These are phyloP conservation scores for Lithophane semibrunnea DNA, from an alignment of 2,888 invertebrate species.

Conservation along the genomic window DNA sequence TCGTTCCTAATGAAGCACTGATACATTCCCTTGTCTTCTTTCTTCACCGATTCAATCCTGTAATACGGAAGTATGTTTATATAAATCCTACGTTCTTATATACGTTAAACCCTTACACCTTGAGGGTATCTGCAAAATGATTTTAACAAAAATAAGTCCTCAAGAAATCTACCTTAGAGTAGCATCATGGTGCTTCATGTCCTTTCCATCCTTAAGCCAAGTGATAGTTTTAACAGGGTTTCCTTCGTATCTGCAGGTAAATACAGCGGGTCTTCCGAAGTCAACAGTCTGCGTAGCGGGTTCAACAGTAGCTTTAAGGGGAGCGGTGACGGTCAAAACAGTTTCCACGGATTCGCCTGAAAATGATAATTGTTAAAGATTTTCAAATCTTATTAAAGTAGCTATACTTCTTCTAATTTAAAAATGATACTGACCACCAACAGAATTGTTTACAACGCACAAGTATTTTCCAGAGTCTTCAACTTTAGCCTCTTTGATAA, in stretches of 20 bases:
- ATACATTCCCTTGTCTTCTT: slow-evolving; percentile 99
- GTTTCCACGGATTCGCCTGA: slow-evolving; percentile 97
- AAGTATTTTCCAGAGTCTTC: slow-evolving; percentile 98
- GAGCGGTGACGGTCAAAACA: slow-evolving; percentile 97
- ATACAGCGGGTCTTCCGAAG: slow-evolving; percentile 97
- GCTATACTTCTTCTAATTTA: background rate
- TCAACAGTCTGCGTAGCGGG: slow-evolving; percentile 98
- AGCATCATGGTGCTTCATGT: slow-evolving; percentile 95
- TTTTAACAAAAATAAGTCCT: background rate
- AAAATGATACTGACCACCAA: slow-evolving; percentile 92
- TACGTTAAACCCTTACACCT: background rate
- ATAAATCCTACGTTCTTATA: background rate
- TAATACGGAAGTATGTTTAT: background rate
- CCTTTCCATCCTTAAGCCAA: slow-evolving; percentile 98
- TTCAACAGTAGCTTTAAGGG: slow-evolving; percentile 96
- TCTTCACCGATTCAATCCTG: slow-evolving; percentile 96
- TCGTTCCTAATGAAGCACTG: slow-evolving; percentile 98
- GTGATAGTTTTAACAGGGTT: slow-evolving; percentile 97
- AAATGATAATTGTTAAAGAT: slow-evolving; percentile 69
- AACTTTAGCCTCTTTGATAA: slow-evolving; percentile 97
- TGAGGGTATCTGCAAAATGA: background rate
- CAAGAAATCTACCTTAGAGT: slow-evolving; percentile 90
- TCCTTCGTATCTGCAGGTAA: slow-evolving; percentile 97
- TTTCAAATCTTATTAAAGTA: background rate
- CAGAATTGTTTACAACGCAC: slow-evolving; percentile 98